A percentile compares a stretch with the other conserved stretches of the same genome.
Conservation (phyloP, 1,140 invertebrate genomes). For the Scaptomyza montana region DNA sequence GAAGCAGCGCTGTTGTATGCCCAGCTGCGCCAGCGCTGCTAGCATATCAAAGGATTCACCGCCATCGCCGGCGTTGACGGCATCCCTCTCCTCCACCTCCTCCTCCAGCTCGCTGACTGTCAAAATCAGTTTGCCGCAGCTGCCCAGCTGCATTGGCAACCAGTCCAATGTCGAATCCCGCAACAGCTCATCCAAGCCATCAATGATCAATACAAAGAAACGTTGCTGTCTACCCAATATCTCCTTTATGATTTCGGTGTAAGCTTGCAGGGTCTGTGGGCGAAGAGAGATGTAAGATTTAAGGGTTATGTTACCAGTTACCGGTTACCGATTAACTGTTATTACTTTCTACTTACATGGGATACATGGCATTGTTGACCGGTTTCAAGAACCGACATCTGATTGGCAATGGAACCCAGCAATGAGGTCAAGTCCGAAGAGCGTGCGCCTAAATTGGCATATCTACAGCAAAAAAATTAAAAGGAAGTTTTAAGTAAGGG, state of each 20-base stretch:
- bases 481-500: background rate
- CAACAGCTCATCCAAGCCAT: conserved; percentile 89
- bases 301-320: too few relatives aligned
- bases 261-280: conserved; percentile 55
- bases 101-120: conserved; percentile 85
- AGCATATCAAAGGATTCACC: conserved; percentile 62
- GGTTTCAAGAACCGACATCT: conserved; percentile 75
- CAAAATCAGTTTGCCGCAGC: conserved; percentile 89
- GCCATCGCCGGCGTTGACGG: conserved; percentile 9
- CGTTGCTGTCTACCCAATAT: conserved; percentile 66
- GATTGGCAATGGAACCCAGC: conserved; percentile 80
- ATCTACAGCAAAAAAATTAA: conserved; percentile 42
- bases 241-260: conserved; percentile 59
- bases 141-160: conserved; percentile 88
- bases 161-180: conserved; percentile 86
- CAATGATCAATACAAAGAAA: conserved; percentile 87
- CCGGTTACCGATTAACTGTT: too few relatives aligned
- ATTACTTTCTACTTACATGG: conserved; percentile 62
- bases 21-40: conserved; percentile 67
- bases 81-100: conserved; percentile 36
- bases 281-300: background rate
- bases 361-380: conserved; percentile 69
- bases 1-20: conserved; percentile 77
- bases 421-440: conserved; percentile 77
- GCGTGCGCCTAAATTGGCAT: conserved; percentile 73